Evolutionary conservation across 2,113 vertebrate genomes (phyloP).

Genomic region (Poeciliopsis occidentalis): DNA sequence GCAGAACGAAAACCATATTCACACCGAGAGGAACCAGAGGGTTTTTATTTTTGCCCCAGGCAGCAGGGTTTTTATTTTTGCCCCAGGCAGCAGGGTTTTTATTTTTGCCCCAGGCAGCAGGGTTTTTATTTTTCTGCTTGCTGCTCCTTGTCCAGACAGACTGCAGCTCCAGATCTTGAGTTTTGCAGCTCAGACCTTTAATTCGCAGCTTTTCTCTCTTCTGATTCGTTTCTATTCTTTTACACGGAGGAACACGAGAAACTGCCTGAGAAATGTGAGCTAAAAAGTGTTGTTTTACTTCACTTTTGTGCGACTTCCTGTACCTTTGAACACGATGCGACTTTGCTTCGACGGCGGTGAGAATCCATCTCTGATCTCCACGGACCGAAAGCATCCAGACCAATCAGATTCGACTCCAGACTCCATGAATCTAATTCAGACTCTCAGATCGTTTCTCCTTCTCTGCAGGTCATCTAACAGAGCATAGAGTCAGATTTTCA

Average conservation of each 20-base stretch:
- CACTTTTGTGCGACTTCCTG: background rate
- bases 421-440: background rate
- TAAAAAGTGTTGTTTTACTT: background rate
- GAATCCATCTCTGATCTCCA: background rate
- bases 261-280: background rate
- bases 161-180: slow-evolving; percentile 75
- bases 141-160: slow-evolving; percentile 61
- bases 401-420: too few relatives aligned
- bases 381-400: too few relatives aligned
- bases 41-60: too few relatives aligned
- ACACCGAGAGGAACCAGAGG: background rate
- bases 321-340: background rate
- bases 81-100: too few relatives aligned
- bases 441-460: background rate
- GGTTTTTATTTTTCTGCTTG: background rate
- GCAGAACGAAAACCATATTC: slow-evolving; percentile 20
- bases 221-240: slow-evolving; percentile 32
- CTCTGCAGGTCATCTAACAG: background rate
- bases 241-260: slow-evolving; percentile 10
- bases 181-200: slow-evolving; percentile 69
- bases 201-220: slow-evolving; percentile 54
- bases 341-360: background rate
- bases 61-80: too few relatives aligned
- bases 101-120: slow-evolving; percentile 17
- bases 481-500: background rate